phyloP scores from a whole-genome alignment of 1,140 invertebrate genomes.

The Dufourea novaeangliae region DNA sequence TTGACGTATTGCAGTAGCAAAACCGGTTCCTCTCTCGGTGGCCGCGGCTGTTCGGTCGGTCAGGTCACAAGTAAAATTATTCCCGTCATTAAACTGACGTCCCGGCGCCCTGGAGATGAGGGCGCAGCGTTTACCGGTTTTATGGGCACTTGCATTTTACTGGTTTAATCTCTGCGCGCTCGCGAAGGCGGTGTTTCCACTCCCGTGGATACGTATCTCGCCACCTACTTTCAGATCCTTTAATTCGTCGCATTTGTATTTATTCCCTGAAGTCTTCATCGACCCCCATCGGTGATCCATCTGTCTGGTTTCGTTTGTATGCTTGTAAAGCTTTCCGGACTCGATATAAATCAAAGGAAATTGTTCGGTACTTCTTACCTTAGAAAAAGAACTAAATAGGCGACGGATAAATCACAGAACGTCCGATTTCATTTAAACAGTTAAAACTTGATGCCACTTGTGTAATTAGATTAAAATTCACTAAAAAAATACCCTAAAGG shows the following conservation, averaged over 20 bases:
- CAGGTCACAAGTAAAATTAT: constrained; percentile 66
- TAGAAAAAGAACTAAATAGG: too few species aligned
- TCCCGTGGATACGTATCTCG: background rate
- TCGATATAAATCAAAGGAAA: background rate
- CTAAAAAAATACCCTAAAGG: too few species aligned
- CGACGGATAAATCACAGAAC: too few species aligned
- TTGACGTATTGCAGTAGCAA: constrained; percentile 68
- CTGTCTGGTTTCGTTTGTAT: background rate
- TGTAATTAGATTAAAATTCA: too few species aligned
- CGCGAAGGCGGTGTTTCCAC: constrained; percentile 4
- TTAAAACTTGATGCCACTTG: too few species aligned
- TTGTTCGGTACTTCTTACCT: too few species aligned
- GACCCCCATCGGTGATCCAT: background rate
- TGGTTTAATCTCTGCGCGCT: constrained; percentile 66
- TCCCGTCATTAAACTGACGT: constrained; percentile 69
- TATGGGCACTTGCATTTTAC: constrained; percentile 69
- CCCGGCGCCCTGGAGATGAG: constrained; percentile 63
- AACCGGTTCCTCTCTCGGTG: constrained; percentile 63
- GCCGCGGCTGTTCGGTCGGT: constrained; percentile 40
- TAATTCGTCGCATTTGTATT: constrained; percentile 26
- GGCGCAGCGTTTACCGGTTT: constrained; percentile 66
- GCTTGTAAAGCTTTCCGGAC: background rate
- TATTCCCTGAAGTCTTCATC: constrained; percentile 40
- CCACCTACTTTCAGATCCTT: constrained; percentile 27
- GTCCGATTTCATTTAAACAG: too few species aligned